Conservation (phyloP, 2,888 invertebrate genomes). For the Eupeodes latifasciatus region DNA sequence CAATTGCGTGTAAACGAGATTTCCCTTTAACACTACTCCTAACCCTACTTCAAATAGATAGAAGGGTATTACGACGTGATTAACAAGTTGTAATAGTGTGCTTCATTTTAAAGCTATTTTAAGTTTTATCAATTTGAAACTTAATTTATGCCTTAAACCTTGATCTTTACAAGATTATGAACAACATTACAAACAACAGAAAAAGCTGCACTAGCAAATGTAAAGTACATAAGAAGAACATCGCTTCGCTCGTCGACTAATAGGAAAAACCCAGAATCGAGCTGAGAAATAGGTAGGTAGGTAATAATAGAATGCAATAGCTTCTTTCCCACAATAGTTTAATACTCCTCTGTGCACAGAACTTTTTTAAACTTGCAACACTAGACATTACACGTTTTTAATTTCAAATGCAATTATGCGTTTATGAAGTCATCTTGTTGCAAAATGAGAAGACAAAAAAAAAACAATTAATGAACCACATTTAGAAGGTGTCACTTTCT, state of each 20-base stretch:
- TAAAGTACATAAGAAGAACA: neutral
- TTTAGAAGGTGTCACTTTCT: neutral
- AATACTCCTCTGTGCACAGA: neutral
- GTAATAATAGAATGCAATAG: neutral
- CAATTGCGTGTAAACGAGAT: too few species aligned
- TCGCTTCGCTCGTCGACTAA: too few species aligned
- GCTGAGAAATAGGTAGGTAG: too few species aligned
- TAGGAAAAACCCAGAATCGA: too few species aligned
- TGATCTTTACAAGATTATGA: slow-evolving; percentile 9
- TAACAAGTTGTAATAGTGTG: too few species aligned
- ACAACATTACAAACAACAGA: neutral
- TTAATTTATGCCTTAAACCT: neutral
- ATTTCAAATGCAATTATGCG: neutral
- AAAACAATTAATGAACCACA: neutral
- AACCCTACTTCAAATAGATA: too few species aligned
- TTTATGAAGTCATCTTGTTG: neutral
- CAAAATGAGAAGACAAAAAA: too few species aligned
- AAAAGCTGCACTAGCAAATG: neutral
- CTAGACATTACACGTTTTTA: neutral
- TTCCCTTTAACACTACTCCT: too few species aligned
- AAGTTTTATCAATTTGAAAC: neutral
- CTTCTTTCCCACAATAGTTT: neutral
- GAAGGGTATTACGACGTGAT: too few species aligned
- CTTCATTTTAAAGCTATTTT: neutral
- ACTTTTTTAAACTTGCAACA: neutral